These are phyloP conservation scores for Platycheirus rosarum DNA, from an alignment of 2,888 invertebrate species.

Conservation along the genomic window DNA sequence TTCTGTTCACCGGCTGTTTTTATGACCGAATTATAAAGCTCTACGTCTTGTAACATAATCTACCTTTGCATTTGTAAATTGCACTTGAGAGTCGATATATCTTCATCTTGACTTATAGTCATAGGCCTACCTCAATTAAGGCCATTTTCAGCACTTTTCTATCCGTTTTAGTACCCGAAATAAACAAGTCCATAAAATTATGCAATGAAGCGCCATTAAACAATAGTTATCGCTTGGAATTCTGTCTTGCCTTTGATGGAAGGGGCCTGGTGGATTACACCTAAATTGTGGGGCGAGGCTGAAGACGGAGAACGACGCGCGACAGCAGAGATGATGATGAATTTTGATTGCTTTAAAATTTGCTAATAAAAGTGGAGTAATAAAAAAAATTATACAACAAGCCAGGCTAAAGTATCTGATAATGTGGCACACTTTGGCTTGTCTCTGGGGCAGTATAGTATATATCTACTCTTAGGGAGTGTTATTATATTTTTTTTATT, in stretches of 20 bases:
- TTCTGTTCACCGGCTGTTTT: conserved; percentile 47
- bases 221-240: conserved; percentile 61
- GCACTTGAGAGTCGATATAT: conserved; percentile 48
- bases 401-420: conserved; percentile 17
- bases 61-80: conserved; percentile 48
- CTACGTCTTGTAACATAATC: conserved; percentile 29
- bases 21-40: conserved; percentile 37
- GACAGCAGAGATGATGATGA: conserved; percentile 57
- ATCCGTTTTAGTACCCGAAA: conserved; percentile 45
- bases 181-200: conserved; percentile 67
- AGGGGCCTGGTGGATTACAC: conserved; percentile 6
- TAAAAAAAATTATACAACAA: conserved; percentile 51
- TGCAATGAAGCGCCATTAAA: conserved; percentile 67
- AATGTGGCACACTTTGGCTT: conserved; percentile 30
- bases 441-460: too few species aligned
- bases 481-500: background rate
- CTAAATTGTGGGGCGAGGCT: background rate
- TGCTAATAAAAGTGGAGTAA: conserved; percentile 65
- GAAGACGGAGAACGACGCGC: background rate
- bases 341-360: conserved; percentile 72
- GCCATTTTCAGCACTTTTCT: conserved; percentile 13
- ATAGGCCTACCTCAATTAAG: conserved; percentile 42
- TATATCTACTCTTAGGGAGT: too few species aligned
- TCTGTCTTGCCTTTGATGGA: conserved; percentile 46
- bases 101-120: conserved; percentile 23